Conservation (phyloP, 30 jellyfish, hydroid and myxozoan genomes). For the Mastigias papua region DNA sequence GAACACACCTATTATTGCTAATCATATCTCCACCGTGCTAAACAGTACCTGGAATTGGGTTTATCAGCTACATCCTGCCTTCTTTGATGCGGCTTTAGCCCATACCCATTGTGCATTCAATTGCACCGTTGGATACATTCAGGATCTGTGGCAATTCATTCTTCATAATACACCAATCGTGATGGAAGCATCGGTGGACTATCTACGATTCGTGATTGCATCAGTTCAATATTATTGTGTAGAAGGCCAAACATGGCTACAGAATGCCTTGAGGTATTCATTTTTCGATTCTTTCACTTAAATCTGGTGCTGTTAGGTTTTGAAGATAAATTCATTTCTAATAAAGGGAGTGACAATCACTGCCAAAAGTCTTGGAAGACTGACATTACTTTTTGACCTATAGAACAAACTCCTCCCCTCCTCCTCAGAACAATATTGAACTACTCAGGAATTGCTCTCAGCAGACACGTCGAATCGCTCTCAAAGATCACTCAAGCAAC, state of each 20-base stretch:
- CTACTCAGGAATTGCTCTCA: too few relatives aligned
- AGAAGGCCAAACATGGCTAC: slow-evolving; percentile 76
- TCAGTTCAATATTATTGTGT: slow-evolving; percentile 14
- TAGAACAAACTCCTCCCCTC: too few relatives aligned
- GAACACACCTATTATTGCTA: slow-evolving; percentile 65
- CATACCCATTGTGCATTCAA: slow-evolving; percentile 36
- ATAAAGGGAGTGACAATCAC: too few relatives aligned
- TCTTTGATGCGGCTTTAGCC: slow-evolving; percentile 60
- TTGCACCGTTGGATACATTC: slow-evolving; percentile 26
- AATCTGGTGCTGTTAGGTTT: too few relatives aligned
- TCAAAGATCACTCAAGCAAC: too few relatives aligned
- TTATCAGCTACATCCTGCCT: slow-evolving; percentile 74
- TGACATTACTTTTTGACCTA: too few relatives aligned
- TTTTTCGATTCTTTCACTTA: too few relatives aligned
- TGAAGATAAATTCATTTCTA: too few relatives aligned
- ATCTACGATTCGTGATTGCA: slow-evolving; percentile 4
- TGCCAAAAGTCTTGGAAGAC: too few relatives aligned
- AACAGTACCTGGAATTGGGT: slow-evolving; percentile 24
- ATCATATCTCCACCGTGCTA: slow-evolving; percentile 37
- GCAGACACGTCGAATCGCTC: too few relatives aligned
- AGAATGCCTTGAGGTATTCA: slow-evolving; percentile 49
- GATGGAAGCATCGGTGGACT: slow-evolving; percentile 36
- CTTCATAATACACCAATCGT: slow-evolving; percentile 67
- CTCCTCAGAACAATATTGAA: too few relatives aligned
- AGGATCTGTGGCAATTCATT: slow-evolving; percentile 26